Evolutionary conservation across 2,888 invertebrate species (phyloP).

Genomic region (Adelognathus sp.): DNA sequence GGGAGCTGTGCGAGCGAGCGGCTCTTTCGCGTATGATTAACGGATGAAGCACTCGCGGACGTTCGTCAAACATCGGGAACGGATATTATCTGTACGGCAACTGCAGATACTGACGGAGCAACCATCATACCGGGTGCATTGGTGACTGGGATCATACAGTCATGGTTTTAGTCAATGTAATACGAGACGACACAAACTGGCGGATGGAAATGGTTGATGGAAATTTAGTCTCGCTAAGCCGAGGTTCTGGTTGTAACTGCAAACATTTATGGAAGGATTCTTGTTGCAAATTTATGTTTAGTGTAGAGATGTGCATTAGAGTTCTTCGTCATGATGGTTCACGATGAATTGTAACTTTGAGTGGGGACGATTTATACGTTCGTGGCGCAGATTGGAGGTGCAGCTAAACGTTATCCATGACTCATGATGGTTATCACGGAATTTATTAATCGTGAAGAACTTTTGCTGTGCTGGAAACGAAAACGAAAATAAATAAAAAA

Average conservation of each 20-base stretch:
- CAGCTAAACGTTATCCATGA: no score
- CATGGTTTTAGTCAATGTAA: not conserved
- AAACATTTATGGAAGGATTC: not conserved
- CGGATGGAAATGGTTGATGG: conserved; percentile 1
- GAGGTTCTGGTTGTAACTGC: not conserved
- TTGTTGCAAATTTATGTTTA: not conserved
- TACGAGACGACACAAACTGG: not conserved
- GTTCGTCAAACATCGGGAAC: conserved; percentile 46
- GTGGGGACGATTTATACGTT: no score
- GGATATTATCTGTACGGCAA: conserved; percentile 31
- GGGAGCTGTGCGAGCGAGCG: not conserved
- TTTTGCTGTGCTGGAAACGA: no score
- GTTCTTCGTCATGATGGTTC: no score
- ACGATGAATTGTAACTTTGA: no score
- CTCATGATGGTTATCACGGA: no score
- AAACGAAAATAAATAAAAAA: no score
- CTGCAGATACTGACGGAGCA: not conserved
- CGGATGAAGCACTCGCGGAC: conserved; percentile 30
- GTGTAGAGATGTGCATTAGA: not conserved
- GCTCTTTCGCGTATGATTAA: conserved; percentile 31
- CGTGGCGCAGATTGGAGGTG: no score
- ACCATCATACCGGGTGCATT: conserved; percentile 37
- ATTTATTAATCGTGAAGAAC: no score
- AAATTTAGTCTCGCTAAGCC: conserved; percentile 6
- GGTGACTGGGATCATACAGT: not conserved